Conservation (phyloP, 2,888 invertebrate species). For the Dolichomitus sp. region DNA sequence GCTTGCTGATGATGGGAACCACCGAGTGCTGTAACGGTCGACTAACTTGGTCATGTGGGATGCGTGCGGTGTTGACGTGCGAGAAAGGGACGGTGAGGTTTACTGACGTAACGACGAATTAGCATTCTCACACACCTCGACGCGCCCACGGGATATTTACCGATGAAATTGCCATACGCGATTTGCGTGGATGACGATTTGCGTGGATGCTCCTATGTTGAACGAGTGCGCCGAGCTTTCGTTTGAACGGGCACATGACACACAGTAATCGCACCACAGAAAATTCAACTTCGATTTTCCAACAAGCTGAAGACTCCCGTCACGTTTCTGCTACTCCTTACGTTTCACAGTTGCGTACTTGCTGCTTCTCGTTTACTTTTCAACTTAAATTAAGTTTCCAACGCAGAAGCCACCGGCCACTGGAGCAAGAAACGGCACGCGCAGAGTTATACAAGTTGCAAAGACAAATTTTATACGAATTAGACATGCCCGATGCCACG, state of each 20-base stretch:
- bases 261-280: background rate
- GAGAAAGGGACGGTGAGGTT: constrained; percentile 38
- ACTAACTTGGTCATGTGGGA: constrained; percentile 51
- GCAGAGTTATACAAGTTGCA: constrained; percentile 45
- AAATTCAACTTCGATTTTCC: constrained; percentile 24
- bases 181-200: constrained; percentile 48
- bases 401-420: constrained; percentile 40
- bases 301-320: constrained; percentile 2
- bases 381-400: constrained; percentile 80
- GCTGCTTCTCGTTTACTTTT: constrained; percentile 74
- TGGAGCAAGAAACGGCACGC: constrained; percentile 49
- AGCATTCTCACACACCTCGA: constrained; percentile 54
- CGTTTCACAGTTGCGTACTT: constrained; percentile 28
- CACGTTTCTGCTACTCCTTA: constrained; percentile 9
- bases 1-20: constrained; percentile 55
- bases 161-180: constrained; percentile 58
- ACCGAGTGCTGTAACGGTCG: constrained; percentile 55
- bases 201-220: constrained; percentile 1
- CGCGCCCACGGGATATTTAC: constrained; percentile 58
- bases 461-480: constrained; percentile 78
- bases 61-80: constrained; percentile 44
- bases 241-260: constrained; percentile 34
- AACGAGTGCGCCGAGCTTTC: constrained; percentile 22
- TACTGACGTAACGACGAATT: constrained; percentile 62
- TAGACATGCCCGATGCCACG: constrained; percentile 66